phyloP scores from a whole-genome alignment of 2,797 vertebrate genomes.

The Rhincodon typus region DNA sequence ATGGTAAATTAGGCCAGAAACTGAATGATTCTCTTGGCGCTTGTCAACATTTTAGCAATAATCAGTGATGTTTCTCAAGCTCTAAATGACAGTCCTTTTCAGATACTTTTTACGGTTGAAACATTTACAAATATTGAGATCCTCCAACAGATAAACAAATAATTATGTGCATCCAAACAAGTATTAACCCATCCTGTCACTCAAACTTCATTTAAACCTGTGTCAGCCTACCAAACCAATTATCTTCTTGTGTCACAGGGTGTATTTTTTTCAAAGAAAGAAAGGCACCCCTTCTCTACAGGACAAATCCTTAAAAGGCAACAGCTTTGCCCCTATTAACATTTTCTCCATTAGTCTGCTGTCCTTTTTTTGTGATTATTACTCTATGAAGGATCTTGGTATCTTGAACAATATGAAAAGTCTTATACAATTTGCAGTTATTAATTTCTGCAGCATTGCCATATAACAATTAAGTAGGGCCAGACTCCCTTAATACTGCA shows the following conservation, averaged over 20 bases:
- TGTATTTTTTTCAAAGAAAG: background rate
- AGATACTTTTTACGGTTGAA: background rate
- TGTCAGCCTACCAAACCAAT: background rate
- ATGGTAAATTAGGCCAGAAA: background rate
- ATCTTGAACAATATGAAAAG: background rate
- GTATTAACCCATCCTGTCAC: background rate
- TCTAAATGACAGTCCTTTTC: background rate
- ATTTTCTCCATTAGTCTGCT: background rate
- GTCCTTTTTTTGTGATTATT: background rate
- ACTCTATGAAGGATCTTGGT: background rate
- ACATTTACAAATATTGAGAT: background rate
- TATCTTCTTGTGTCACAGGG: background rate
- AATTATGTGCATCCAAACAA: background rate
- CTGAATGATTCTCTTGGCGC: background rate
- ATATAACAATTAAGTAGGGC: background rate
- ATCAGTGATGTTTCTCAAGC: background rate
- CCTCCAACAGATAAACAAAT: background rate
- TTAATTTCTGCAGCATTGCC: background rate
- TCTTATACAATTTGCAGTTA: background rate
- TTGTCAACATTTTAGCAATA: background rate
- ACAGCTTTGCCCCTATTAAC: background rate
- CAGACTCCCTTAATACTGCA: too few species aligned
- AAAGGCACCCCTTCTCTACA: background rate
- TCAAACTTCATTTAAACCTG: background rate
- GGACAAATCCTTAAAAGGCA: background rate